Base-by-base conservation (phyloP, 2,888 invertebrate genomes). In the Epiperipatus broadwayi region DNA sequence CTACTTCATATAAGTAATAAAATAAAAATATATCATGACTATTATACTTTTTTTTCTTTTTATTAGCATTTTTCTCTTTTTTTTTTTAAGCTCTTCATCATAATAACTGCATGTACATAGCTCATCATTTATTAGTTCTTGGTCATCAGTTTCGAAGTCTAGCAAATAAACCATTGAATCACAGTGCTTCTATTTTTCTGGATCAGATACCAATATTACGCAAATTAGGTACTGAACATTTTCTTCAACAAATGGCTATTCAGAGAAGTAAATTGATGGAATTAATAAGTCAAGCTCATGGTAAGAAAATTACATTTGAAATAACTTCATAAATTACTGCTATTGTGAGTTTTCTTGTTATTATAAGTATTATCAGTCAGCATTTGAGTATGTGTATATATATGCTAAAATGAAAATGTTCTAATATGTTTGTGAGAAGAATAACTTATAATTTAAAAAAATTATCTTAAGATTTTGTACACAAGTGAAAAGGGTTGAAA, bases 31-130 rank as follows among this genome's bases (percentile, higher is more conserved):
- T n/a, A n/a, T n/a, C n/a, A n/a, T n/a, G n/a, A n/a, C n/a, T n/a
- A n/a, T n/a, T n/a, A n/a, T n/a, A n/a, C n/a, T n/a, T n/a, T n/a
- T n/a, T n/a, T n/a, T n/a, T n/a, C n/a, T n/a, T n/a, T n/a, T n/a
- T n/a, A n/a, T n/a, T n/a, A n/a, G n/a, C n/a, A n/a, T n/a, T n/a
- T n/a, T 42, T 35, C 21, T 33, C 39, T 18, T 42, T 31, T 30
- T 37, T 39, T 35, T 31, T 63, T 63, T 28, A 58, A 74, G 84
- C 79, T 4, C 55, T 85, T 19, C 79, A 79, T 53, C 75, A 87
- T 61, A 91, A 91, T 64, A 89, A 91, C 59, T 85, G 85, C 55
- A 73, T 79, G 72, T 89, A 74, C 53, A 64, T 91, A 8, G 72
- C 78, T 0, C 77, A 84, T 60, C 69, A 73, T 49, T 61, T 78